A percentile compares a stretch with the other conserved stretches of the same genome.
These are phyloP conservation scores for Neoniphon sammara DNA, from an alignment of 2,797 vertebrate genomes.

Conservation along the genomic window DNA sequence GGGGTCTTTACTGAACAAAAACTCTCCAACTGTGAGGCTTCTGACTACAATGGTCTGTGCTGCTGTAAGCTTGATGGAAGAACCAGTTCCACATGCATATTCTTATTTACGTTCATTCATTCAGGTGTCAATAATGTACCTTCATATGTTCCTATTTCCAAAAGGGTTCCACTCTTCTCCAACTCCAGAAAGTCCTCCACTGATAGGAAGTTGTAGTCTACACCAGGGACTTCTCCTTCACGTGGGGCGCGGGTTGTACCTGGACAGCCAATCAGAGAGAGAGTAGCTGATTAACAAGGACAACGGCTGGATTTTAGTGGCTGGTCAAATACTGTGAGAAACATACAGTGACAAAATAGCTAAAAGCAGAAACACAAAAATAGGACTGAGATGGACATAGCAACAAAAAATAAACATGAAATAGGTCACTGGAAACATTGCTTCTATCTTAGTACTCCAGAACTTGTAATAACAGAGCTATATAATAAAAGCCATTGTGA, in stretches of 20 bases:
- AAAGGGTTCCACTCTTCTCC: constrained; percentile 93
- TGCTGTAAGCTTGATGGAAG: not conserved
- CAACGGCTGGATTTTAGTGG: not conserved
- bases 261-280: constrained; percentile 69
- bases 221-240: constrained; percentile 95
- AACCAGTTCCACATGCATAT: too few relatives aligned
- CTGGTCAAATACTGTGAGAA: too few relatives aligned
- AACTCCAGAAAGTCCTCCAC: constrained; percentile 94
- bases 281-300: constrained; percentile 13
- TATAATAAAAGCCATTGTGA: not conserved
- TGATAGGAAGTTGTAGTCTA: constrained; percentile 97
- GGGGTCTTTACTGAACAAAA: not conserved
- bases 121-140: constrained; percentile 77
- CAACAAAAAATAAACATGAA: not conserved
- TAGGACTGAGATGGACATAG: not conserved
- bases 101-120: not conserved
- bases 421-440: not conserved
- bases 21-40: constrained; percentile 9
- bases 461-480: too few relatives aligned
- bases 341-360: too few relatives aligned
- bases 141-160: constrained; percentile 98
- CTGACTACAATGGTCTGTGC: not conserved
- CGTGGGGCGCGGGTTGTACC: constrained; percentile 96
- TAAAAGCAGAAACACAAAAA: too few relatives aligned
- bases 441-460: not conserved